Percentiles rank a stretch among this genome's conserved stretches.
phyloP scores from a whole-genome alignment of 23 tunicate species.

The Aplidium turbinatum region DNA sequence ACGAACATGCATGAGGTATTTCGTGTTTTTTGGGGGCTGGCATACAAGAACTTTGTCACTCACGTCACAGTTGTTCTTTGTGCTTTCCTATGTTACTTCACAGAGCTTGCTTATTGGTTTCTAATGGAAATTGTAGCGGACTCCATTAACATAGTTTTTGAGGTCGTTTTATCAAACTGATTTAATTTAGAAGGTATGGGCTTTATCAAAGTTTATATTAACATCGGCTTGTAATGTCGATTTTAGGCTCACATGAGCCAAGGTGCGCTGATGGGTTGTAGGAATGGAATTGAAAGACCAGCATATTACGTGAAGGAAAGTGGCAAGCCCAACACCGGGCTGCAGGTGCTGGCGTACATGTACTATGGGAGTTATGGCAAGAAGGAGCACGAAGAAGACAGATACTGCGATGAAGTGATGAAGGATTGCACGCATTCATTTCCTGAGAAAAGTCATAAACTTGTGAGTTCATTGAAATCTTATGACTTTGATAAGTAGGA shows the following conservation, averaged over 20 bases:
- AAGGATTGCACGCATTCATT: slow-evolving; percentile 56
- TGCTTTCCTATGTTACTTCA: too few species aligned
- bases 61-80: too few species aligned
- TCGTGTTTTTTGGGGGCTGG: background rate
- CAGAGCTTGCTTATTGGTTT: too few species aligned
- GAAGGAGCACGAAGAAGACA: slow-evolving; percentile 36
- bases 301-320: slow-evolving; percentile 41
- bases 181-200: too few species aligned
- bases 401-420: slow-evolving; percentile 37
- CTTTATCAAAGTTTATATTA: too few species aligned
- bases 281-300: slow-evolving; percentile 50
- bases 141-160: too few species aligned
- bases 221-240: background rate
- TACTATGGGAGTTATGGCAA: slow-evolving; percentile 65
- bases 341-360: slow-evolving; percentile 54
- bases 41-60: too few species aligned
- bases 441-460: slow-evolving; percentile 39
- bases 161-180: too few species aligned
- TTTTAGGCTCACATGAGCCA: slow-evolving; percentile 26
- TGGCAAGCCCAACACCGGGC: background rate
- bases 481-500: background rate
- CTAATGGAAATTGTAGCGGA: too few species aligned
- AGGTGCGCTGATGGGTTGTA: slow-evolving; percentile 43
- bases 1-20: slow-evolving; percentile 46
- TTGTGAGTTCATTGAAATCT: slow-evolving; percentile 24